Evolutionary conservation across 1,140 invertebrate genomes (phyloP).

Genomic region (Armadillidium nasatum): DNA sequence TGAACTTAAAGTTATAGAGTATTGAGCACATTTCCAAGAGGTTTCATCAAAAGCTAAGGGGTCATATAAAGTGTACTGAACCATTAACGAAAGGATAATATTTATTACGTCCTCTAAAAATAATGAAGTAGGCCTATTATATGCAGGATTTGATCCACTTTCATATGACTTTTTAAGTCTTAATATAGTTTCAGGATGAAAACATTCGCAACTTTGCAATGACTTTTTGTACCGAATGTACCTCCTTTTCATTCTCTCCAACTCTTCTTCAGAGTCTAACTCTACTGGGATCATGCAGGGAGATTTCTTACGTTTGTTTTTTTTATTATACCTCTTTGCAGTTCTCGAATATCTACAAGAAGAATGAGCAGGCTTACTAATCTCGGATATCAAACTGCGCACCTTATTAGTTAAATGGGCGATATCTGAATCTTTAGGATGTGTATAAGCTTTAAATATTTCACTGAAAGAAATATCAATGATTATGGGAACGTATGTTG

Average conservation of each 20-base stretch:
- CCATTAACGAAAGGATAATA: neutral
- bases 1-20: neutral
- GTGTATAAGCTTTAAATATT: neutral
- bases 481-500: neutral
- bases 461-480: neutral
- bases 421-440: too few species aligned
- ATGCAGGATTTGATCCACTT: neutral
- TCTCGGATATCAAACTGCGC: too few species aligned
- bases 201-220: neutral
- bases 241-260: neutral
- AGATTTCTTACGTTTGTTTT: neutral
- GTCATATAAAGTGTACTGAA: neutral
- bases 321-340: neutral
- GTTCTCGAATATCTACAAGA: too few species aligned
- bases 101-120: neutral
- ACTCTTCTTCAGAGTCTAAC: neutral
- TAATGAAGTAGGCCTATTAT: neutral
- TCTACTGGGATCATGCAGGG: neutral
- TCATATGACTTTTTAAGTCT: neutral
- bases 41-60: neutral
- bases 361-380: too few species aligned
- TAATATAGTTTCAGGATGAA: neutral
- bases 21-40: neutral
- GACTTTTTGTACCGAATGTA: neutral
- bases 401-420: too few species aligned